Base-by-base conservation (phyloP, 2,888 invertebrate species). In the Pterobdella sp. region DNA sequence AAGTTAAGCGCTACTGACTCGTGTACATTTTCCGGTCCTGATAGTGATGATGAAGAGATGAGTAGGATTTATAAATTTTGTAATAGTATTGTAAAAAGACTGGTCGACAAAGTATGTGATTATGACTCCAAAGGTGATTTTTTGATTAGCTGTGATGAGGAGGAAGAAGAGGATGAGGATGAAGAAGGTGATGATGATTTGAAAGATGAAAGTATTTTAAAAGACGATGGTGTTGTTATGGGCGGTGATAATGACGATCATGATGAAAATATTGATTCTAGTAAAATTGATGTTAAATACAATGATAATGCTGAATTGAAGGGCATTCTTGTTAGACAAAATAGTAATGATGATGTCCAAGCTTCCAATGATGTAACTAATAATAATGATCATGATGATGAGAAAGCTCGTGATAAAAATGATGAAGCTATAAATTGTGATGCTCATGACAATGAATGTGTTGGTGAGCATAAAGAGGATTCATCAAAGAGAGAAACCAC, bases 121-220 rank as follows among this genome's bases (percentile, higher is more conserved):
- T n/a, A n/a, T n/a, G n/a, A n/a, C n/a, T n/a, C n/a, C n/a, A n/a
- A n/a, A n/a, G n/a, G n/a, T n/a, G n/a, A n/a, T n/a, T n/a, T n/a
- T n/a, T n/a, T n/a, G n/a, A n/a, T n/a, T n/a, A n/a, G n/a, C n/a
- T n/a, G 26, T 7, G 60, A 56, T 22, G 60, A 56, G 10, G 60
- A 56, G 60, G 60, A 56, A n/a, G 60, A 56, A 26, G 42, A 14
- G 42, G 42, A 42, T 14, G 42, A 42, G 42, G 42, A 42, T 7
- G 18, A 42, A 42, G 7, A 14, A 14, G 60, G 56, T 70, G 56
- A 60, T 60, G 56, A 70, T 56, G 70, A 70, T n/a, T 31, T 56
- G 56, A 56, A 56, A 26, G 60, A 56, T 42, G 18, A 42, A 18
- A 42, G 42, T 14, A 42, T 14, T 4, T 26, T 56, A n/a, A n/a